phyloP scores from a whole-genome alignment of 2,888 invertebrate genomes.

The Escarpia spicata region DNA sequence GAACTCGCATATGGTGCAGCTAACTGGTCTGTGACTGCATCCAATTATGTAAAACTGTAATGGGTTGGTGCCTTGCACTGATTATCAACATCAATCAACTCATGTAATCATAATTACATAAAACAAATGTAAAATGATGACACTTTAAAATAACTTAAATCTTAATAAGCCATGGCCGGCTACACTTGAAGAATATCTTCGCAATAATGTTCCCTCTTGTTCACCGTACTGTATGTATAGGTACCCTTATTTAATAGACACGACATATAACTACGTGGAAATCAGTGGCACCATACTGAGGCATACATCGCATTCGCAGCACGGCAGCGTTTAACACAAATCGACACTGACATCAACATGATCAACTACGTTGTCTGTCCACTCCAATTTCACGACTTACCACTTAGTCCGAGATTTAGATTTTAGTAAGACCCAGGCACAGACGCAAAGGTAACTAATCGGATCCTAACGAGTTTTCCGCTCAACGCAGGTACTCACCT shows the following conservation, averaged over 20 bases:
- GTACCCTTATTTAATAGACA: not conserved
- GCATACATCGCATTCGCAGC: not conserved
- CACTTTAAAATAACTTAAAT: too few relatives aligned
- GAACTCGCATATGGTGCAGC: not conserved
- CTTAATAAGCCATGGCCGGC: too few relatives aligned
- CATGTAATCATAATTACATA: not conserved
- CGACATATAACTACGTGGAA: not conserved
- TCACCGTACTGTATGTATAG: not conserved
- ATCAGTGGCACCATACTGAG: not conserved
- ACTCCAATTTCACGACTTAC: not conserved
- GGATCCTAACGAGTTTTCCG: not conserved
- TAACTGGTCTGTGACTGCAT: not conserved
- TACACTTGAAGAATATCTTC: not conserved
- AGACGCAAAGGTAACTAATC: not conserved
- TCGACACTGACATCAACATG: not conserved
- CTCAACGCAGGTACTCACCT: slow-evolving; percentile 13
- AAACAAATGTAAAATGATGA: not conserved
- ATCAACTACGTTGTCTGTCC: not conserved
- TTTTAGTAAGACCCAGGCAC: not conserved
- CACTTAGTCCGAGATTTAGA: too few relatives aligned
- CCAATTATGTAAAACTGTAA: too few relatives aligned
- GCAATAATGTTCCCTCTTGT: not conserved
- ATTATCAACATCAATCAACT: too few relatives aligned
- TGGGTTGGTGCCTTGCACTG: too few relatives aligned
- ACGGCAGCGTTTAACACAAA: not conserved